These are phyloP conservation scores for Manis crassicaudata DNA, from an alignment of 2,797 vertebrate genomes.

Conservation along the genomic window DNA sequence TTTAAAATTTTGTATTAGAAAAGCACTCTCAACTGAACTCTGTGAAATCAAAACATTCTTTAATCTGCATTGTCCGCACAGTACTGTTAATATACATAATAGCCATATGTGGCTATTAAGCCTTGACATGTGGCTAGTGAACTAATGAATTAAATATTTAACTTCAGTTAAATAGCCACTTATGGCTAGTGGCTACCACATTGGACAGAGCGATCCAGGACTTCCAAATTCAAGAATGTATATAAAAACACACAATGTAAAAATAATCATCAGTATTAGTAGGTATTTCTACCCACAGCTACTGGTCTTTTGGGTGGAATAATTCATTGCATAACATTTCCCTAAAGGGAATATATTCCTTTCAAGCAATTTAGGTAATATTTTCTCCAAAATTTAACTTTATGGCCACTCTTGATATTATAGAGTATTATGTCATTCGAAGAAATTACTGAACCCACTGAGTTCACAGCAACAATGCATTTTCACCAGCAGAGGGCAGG, in stretches of 20 bases:
- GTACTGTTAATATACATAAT: too few species aligned
- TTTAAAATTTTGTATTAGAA: conserved; percentile 20
- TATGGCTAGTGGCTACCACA: not conserved
- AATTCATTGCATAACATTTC: not conserved
- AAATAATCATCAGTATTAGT: not conserved
- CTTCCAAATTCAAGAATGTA: not conserved
- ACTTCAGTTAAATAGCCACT: not conserved
- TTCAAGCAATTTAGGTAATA: not conserved
- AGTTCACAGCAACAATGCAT: conserved; percentile 43
- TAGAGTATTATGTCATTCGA: conserved; percentile 26
- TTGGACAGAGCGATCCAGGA: not conserved
- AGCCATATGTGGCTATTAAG: not conserved
- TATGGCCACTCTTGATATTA: conserved; percentile 36
- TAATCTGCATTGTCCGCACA: not conserved
- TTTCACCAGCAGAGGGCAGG: conserved; percentile 72
- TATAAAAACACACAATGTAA: not conserved
- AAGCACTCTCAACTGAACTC: not conserved
- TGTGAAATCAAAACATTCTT: not conserved
- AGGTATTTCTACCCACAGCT: conserved; percentile 3
- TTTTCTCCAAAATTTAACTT: conserved; percentile 32
- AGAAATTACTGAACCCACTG: conserved; percentile 25
- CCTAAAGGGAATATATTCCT: not conserved
- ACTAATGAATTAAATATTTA: conserved; percentile 12
- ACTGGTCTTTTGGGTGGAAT: not conserved
- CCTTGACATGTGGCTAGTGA: not conserved